phyloP scores from a whole-genome alignment of 2,113 vertebrate species.

The Heterocephalus glaber region DNA sequence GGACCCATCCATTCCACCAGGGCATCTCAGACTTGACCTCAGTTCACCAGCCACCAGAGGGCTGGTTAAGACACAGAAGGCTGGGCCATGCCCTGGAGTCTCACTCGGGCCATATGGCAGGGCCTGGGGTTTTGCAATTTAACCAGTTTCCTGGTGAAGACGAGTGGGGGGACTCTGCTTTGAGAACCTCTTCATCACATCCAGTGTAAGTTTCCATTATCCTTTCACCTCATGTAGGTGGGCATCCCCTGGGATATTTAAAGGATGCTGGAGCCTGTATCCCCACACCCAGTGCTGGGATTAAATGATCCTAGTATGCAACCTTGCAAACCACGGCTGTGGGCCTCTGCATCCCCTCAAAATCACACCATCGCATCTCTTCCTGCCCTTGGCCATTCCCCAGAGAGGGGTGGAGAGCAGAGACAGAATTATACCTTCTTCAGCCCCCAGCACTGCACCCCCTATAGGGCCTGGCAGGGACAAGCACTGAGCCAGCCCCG shows the following conservation, averaged over 20 bases:
- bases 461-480: neutral
- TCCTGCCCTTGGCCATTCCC: neutral
- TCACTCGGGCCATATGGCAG: neutral
- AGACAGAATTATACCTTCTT: neutral
- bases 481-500: neutral
- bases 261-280: neutral
- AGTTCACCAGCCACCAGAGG: neutral
- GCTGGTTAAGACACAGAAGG: neutral
- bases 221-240: neutral
- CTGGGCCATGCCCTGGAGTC: neutral
- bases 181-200: neutral
- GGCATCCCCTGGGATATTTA: neutral
- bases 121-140: neutral
- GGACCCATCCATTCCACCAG: neutral
- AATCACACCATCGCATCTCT: neutral
- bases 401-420: neutral
- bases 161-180: neutral
- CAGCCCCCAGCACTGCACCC: rapidly evolving
- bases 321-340: neutral
- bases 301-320: neutral
- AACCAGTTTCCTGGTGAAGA: neutral
- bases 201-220: neutral
- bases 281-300: neutral
- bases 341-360: neutral
- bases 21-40: neutral